A percentile compares a stretch with the other conserved stretches of the same genome.
Conservation (phyloP, 2,888 invertebrate genomes). For the Poecilus cupreus region DNA sequence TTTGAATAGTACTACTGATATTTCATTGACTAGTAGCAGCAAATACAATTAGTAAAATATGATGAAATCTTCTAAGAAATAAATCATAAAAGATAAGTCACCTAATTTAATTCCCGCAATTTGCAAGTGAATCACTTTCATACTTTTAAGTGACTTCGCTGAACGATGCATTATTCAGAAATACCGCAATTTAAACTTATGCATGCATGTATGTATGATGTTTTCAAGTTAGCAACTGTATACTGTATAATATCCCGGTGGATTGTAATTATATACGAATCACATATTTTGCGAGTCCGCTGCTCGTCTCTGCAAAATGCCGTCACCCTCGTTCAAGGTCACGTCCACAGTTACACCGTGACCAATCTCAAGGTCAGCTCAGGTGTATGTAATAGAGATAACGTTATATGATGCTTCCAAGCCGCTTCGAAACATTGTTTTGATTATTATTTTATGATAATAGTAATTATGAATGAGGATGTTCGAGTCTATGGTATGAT, state of each 20-base stretch:
- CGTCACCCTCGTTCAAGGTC: conserved; percentile 38
- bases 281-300: conserved; percentile 11
- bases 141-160: neutral
- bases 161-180: neutral
- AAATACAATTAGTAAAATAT: neutral
- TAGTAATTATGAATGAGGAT: conserved; percentile 23
- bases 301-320: neutral
- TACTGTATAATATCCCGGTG: neutral
- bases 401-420: neutral
- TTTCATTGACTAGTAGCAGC: neutral
- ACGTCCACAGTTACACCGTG: conserved; percentile 28
- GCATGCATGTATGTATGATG: too few species aligned
- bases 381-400: neutral
- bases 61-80: neutral
- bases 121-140: conserved; percentile 10
- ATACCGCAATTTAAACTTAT: too few species aligned
- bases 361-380: conserved; percentile 12
- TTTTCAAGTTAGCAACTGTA: conserved; percentile 11
- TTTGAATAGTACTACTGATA: too few species aligned
- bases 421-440: neutral
- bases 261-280: neutral
- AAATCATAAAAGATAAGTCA: neutral
- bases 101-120: conserved; percentile 5
- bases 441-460: conserved; percentile 1
- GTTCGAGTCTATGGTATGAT: too few species aligned